phyloP scores from a whole-genome alignment of 2,797 vertebrate genomes.

The Phataginus tetradactyla region DNA sequence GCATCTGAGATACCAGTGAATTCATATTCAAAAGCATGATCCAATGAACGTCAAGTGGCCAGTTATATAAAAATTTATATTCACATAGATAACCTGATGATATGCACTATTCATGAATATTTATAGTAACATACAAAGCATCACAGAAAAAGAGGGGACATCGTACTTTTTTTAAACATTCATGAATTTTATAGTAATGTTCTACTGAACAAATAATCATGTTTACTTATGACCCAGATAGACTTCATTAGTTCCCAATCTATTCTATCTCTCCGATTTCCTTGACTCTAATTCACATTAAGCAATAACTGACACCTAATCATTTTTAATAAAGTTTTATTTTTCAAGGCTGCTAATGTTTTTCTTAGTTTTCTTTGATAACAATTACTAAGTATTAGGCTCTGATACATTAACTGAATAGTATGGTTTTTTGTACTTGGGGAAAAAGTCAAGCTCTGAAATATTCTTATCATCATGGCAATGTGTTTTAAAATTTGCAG shows the following conservation, averaged over 20 bases:
- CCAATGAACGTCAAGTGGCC: constrained; percentile 60
- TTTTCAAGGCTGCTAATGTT: constrained; percentile 39
- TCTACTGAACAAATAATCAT: constrained; percentile 59
- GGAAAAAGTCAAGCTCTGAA: neutral
- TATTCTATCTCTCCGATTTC: constrained; percentile 60
- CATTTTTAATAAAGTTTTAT: constrained; percentile 68
- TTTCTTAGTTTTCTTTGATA: constrained; percentile 43
- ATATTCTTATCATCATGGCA: neutral
- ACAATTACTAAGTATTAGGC: constrained; percentile 29
- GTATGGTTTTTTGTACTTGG: neutral
- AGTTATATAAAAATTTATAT: constrained; percentile 76
- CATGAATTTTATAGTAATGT: constrained; percentile 53
- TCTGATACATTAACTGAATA: constrained; percentile 10
- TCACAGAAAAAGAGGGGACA: constrained; percentile 29
- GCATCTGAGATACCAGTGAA: constrained; percentile 69
- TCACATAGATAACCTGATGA: constrained; percentile 61
- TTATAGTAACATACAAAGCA: constrained; percentile 49
- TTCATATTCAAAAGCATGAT: constrained; percentile 81
- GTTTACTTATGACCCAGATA: constrained; percentile 68
- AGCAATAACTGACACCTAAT: constrained; percentile 48
- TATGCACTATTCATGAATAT: constrained; percentile 58
- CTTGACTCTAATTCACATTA: constrained; percentile 46
- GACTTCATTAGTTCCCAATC: constrained; percentile 60
- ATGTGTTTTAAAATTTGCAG: neutral
- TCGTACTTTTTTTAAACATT: constrained; percentile 40